A percentile compares a stretch with the other conserved stretches of the same genome.
phyloP scores from a whole-genome alignment of 2,797 vertebrate species.

The Karalla daura region DNA sequence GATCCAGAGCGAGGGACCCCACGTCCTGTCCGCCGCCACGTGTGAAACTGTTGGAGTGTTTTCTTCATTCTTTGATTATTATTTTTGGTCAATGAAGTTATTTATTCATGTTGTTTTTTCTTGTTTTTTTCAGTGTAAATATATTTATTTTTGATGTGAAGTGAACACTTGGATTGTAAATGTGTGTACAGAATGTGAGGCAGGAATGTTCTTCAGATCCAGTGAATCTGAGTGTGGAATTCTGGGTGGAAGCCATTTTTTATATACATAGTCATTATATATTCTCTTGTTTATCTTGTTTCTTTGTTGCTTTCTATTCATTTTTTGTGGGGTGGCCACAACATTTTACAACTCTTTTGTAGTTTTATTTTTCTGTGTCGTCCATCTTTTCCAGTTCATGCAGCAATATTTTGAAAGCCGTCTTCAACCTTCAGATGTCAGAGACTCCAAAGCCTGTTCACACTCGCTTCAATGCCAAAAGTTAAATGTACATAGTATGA shows the following conservation, averaged over 20 bases:
- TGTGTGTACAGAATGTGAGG: constrained; percentile 96
- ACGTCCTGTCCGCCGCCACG: constrained; percentile 75
- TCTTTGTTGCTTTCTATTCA: constrained; percentile 68
- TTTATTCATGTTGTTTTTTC: constrained; percentile 89
- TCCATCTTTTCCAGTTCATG: constrained; percentile 69
- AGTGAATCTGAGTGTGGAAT: constrained; percentile 90
- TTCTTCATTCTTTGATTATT: no score
- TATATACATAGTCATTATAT: constrained; percentile 63
- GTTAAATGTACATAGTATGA: constrained; percentile 78
- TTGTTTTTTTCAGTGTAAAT: constrained; percentile 89
- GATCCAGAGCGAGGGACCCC: no score
- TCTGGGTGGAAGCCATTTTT: constrained; percentile 86
- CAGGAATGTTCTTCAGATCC: constrained; percentile 94
- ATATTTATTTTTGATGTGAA: constrained; percentile 99
- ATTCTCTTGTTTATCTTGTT: constrained; percentile 69
- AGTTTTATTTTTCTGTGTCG: constrained; percentile 57
- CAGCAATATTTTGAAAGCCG: constrained; percentile 79
- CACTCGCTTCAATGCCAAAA: constrained; percentile 84
- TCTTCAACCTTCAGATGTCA: constrained; percentile 80
- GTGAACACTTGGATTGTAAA: constrained; percentile 95
- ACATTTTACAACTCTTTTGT: constrained; percentile 74
- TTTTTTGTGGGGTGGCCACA: constrained; percentile 60
- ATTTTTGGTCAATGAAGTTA: constrained; percentile 89
- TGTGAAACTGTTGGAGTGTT: constrained; percentile 93
- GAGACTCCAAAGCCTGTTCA: constrained; percentile 84